These are phyloP conservation scores for Aurelia sp. DNA, from an alignment of 30 jellyfish, hydroid and myxozoan species.

Conservation along the genomic window DNA sequence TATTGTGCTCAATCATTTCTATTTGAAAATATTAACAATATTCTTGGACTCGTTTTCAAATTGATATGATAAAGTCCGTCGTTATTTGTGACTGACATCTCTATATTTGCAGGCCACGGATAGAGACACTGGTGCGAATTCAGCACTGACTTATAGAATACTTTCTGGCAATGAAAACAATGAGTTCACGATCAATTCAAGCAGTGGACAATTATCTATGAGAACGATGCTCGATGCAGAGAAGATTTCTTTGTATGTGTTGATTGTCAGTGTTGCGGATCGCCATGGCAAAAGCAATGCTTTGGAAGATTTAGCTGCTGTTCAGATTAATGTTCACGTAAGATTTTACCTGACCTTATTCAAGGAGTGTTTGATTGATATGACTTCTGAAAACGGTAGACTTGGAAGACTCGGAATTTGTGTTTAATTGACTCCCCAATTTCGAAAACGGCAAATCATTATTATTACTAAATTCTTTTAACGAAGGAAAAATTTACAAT, in stretches of 20 bases:
- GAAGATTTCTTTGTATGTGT: neutral
- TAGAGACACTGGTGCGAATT: conserved; percentile 82
- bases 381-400: no score
- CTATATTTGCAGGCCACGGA: conserved; percentile 67
- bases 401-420: no score
- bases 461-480: no score
- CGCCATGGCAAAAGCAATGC: conserved; percentile 4
- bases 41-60: no score
- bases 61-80: no score
- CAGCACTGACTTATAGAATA: conserved; percentile 60
- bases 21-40: no score
- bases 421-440: no score
- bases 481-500: no score
- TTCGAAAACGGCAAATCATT: no score
- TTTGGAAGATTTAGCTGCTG: conserved; percentile 70
- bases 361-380: no score
- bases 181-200: conserved; percentile 39
- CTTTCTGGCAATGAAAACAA: conserved; percentile 50
- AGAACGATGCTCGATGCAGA: conserved; percentile 47
- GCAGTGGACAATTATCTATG: conserved; percentile 47
- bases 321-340: conserved; percentile 31
- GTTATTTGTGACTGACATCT: no score
- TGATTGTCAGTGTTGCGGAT: conserved; percentile 63
- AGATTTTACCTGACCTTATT: neutral
- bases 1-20: no score